Evolutionary conservation across 1,140 invertebrate species (phyloP).

Genomic region (Meloidogyne hapla): DNA sequence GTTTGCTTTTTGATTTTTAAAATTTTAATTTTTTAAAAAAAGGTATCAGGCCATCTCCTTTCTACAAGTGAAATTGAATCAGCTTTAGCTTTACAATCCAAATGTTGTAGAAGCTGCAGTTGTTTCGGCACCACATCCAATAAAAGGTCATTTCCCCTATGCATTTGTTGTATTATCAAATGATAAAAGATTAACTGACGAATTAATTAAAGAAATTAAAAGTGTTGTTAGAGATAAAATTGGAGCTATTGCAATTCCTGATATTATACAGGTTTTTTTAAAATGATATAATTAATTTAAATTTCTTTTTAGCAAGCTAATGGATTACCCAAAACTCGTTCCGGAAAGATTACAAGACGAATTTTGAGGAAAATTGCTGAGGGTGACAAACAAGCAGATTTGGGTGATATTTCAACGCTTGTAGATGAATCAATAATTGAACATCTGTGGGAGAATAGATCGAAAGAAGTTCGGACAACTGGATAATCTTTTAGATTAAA

Average conservation of each 20-base stretch:
- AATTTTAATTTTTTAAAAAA: background rate
- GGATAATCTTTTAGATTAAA: no score
- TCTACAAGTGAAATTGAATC: slow-evolving; percentile 90
- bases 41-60: slow-evolving; percentile 89
- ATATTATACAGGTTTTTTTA: slow-evolving; percentile 71
- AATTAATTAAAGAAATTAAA: slow-evolving; percentile 41
- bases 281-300: background rate
- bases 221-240: slow-evolving; percentile 81
- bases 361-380: slow-evolving; percentile 85
- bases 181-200: slow-evolving; percentile 30
- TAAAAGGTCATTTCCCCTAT: slow-evolving; percentile 94
- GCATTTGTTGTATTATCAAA: slow-evolving; percentile 80
- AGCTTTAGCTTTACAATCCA: slow-evolving; percentile 79
- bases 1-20: background rate
- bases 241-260: slow-evolving; percentile 91
- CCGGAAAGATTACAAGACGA: slow-evolving; percentile 95
- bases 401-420: slow-evolving; percentile 84
- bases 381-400: slow-evolving; percentile 75
- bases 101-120: slow-evolving; percentile 88
- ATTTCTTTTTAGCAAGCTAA: slow-evolving; percentile 71
- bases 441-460: slow-evolving; percentile 27
- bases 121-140: slow-evolving; percentile 83
- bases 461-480: background rate
- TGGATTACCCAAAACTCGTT: slow-evolving; percentile 89
- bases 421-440: slow-evolving; percentile 39